Conservation (phyloP, 1,140 invertebrate genomes). For the Papilio polytes region DNA sequence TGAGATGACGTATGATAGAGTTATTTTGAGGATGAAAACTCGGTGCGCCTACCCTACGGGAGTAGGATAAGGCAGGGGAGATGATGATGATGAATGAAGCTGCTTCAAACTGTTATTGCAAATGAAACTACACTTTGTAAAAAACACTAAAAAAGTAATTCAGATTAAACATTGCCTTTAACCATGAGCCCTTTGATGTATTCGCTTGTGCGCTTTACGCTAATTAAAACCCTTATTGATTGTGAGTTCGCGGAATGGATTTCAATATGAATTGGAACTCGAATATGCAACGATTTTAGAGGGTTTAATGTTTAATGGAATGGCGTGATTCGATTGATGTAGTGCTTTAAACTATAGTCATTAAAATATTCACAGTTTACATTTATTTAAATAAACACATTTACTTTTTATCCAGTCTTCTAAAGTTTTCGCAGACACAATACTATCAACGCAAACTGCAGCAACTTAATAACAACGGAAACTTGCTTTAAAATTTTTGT, state of each 20-base stretch:
- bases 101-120: not conserved
- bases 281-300: slow-evolving; percentile 30
- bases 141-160: slow-evolving; percentile 15
- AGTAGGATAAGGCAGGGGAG: too few relatives aligned
- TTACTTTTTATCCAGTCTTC: not conserved
- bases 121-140: not conserved
- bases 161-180: slow-evolving; percentile 2
- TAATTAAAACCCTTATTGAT: slow-evolving; percentile 29
- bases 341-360: not conserved
- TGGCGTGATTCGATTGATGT: slow-evolving; percentile 13
- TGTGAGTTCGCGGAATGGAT: slow-evolving; percentile 21
- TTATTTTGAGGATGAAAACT: too few relatives aligned
- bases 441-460: not conserved
- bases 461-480: not conserved
- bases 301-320: slow-evolving; percentile 22
- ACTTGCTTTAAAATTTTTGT: slow-evolving; percentile 18
- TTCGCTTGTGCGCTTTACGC: slow-evolving; percentile 16
- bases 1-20: too few relatives aligned
- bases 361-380: too few relatives aligned
- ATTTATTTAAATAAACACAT: too few relatives aligned
- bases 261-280: slow-evolving; percentile 29
- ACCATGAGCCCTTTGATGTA: slow-evolving; percentile 29
- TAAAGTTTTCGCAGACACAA: not conserved
- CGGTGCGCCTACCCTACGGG: too few relatives aligned
- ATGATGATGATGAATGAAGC: too few relatives aligned